These are phyloP conservation scores for Calypte anna DNA, from an alignment of 2,113 vertebrate genomes.

Conservation along the genomic window DNA sequence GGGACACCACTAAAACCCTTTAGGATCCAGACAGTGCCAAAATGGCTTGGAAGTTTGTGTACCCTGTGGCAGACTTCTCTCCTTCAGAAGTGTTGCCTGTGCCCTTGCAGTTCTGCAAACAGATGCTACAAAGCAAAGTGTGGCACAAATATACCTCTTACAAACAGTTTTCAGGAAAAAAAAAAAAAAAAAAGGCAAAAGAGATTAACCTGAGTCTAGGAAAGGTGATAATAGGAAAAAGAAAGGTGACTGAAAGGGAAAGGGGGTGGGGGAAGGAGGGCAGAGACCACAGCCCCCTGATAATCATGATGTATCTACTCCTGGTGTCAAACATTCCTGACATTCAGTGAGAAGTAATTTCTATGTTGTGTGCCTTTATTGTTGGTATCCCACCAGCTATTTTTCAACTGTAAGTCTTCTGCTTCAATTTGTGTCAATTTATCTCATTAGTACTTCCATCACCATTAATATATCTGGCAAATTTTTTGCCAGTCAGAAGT, in stretches of 20 bases:
- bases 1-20: not conserved
- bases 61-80: not conserved
- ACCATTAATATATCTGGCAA: not conserved
- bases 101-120: not conserved
- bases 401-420: not conserved
- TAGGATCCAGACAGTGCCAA: not conserved
- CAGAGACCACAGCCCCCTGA: not conserved
- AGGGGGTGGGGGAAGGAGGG: fast-evolving
- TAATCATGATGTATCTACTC: not conserved
- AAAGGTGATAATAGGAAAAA: not conserved
- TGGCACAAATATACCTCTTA: not conserved
- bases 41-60: not conserved
- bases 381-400: not conserved
- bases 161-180: not conserved
- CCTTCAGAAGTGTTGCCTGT: not conserved
- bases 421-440: not conserved
- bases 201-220: not conserved
- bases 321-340: not conserved
- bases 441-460: not conserved
- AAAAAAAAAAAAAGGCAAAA: not conserved
- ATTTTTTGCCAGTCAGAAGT: not conserved
- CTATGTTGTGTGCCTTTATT: not conserved
- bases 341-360: not conserved
- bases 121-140: not conserved
- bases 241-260: not conserved